These are phyloP conservation scores for Drosophila flavopinicola DNA, from an alignment of 2,888 invertebrate species.

Conservation along the genomic window DNA sequence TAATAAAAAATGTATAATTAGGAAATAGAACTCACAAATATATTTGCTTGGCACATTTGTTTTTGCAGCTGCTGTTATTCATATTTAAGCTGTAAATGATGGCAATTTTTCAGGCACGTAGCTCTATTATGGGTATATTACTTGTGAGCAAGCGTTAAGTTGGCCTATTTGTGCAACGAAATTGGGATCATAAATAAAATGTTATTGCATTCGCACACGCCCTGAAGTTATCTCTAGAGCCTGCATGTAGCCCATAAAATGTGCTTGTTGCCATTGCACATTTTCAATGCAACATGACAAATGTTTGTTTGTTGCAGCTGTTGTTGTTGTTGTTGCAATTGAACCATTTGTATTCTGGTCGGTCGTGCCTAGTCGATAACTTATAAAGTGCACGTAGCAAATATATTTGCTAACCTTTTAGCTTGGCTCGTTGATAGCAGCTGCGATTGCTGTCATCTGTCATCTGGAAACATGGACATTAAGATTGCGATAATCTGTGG, in stretches of 20 bases:
- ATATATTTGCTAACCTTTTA: conserved; percentile 64
- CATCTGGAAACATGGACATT: conserved; percentile 6
- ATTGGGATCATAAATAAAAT: conserved; percentile 62
- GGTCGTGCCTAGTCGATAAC: conserved; percentile 51
- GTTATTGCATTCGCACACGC: conserved; percentile 36
- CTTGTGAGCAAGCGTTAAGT: conserved; percentile 40
- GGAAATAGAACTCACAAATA: too few relatives aligned
- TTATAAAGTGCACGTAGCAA: conserved; percentile 68
- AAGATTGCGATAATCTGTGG: conserved; percentile 47
- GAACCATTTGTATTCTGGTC: conserved; percentile 62
- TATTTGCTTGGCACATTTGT: not conserved
- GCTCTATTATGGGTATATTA: conserved; percentile 57
- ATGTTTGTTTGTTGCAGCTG: conserved; percentile 61
- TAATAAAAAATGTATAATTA: too few relatives aligned
- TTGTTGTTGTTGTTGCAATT: conserved; percentile 34
- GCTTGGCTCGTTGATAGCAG: conserved; percentile 41
- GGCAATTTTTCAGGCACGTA: conserved; percentile 33
- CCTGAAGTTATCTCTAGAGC: conserved; percentile 37
- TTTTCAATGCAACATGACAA: conserved; percentile 71
- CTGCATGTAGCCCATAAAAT: conserved; percentile 51
- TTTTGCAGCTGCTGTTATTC: conserved; percentile 20
- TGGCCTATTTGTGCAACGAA: conserved; percentile 58
- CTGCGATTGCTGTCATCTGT: conserved; percentile 22
- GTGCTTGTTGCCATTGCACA: conserved; percentile 22
- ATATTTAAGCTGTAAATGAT: conserved; percentile 37